Base-by-base conservation (phyloP, 92 coral and sea anemone genomes). In the Chrysogorgia sp. region DNA sequence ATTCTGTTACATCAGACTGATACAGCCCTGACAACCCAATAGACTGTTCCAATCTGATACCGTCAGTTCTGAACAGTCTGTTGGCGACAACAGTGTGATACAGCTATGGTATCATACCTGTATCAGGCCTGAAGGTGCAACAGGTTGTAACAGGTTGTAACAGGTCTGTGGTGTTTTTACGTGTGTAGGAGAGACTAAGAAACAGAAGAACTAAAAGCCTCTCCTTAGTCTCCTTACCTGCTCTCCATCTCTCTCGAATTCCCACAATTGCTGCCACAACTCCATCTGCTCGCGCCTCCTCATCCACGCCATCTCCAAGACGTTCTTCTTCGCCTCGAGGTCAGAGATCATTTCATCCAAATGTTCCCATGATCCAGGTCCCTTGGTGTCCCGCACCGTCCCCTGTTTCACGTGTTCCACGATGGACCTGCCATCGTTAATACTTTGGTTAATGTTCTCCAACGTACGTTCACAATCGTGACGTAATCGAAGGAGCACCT, bases 251-350 rank as follows among this genome's bases (percentile, higher is more conserved):
- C 99, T 82, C 60, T 96, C 99, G 57, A 96, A 96, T 78, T 96
- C 99, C 68, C 99, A 77, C 9, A 96, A 84, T 43, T 96, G 99
- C 10, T 92, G 80, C 99, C 99, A 96, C 49, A 92, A 67, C 72
- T 96, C 99, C 75, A 96, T 69, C 63, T 96, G 99, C 50, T 96
- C 97, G 5, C 99, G 74, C 33, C 99, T 56, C 24, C 99, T 75
- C 28, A 97, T 87, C 99, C 99, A 96, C 12, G 99, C 92, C 63
- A 92, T 92, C 81, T 96, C 99, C 49, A 96, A 87, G 15, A 97
- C 97, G 14, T 92, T 80, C 30, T 97, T 90, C 30, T 89, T 97
- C 6, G 92, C 74, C 56, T 96, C 99, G 30, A 96, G 88, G 61
- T 92, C 99, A 52, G 92, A 92, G 53, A 96, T 96, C 67, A 96